Evolutionary conservation across 2,113 vertebrate species (phyloP).

Genomic region (Laticauda laticaudata): DNA sequence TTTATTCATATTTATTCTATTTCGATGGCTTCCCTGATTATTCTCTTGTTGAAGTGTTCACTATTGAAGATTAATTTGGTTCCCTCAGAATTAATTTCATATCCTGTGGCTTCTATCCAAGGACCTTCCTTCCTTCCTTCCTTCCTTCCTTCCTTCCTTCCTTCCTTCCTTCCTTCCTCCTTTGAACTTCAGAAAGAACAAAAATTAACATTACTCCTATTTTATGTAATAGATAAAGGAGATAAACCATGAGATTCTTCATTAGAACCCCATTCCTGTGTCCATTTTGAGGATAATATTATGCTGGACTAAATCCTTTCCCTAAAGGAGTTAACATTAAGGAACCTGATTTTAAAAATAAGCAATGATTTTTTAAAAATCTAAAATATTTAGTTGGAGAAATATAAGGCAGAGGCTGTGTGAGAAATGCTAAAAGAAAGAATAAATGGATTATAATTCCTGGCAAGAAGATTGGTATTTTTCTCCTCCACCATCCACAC

Average conservation of each 20-base stretch:
- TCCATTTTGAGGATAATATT: not conserved
- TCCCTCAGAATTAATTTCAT: no score
- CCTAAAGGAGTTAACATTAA: not conserved
- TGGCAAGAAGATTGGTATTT: not conserved
- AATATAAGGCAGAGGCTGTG: not conserved
- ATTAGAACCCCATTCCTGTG: not conserved
- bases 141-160: not conserved
- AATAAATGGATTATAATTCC: not conserved
- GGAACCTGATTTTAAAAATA: not conserved
- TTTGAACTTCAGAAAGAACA: not conserved
- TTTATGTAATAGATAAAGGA: not conserved
- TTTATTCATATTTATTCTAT: no score
- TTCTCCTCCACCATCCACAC: not conserved
- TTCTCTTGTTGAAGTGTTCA: no score
- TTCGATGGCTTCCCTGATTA: no score
- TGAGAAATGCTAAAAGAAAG: not conserved
- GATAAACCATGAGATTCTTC: not conserved
- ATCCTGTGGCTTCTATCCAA: not conserved
- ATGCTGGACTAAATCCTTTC: not conserved
- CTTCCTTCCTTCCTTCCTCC: accelerated
- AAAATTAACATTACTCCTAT: not conserved
- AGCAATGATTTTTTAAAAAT: not conserved
- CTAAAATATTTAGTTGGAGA: not conserved
- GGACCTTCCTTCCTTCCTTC: accelerated
- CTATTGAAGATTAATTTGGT: no score